Evolutionary conservation across 2,797 vertebrate species (phyloP), one percentile per base, ranked within the genome.

Genomic region (Erpetoichthys calabaricus): DNA sequence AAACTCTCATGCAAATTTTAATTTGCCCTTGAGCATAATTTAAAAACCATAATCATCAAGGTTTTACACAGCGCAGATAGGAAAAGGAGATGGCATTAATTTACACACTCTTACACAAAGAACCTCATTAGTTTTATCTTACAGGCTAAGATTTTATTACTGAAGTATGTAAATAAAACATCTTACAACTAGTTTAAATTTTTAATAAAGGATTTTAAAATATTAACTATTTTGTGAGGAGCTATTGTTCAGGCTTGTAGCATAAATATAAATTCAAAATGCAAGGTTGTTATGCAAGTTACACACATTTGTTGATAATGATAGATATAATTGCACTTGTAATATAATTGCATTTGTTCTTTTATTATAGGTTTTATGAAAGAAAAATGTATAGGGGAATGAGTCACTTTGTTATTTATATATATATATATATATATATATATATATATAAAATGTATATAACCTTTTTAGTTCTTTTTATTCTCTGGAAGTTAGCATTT

Each of bases 1-100:
- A 42, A 57, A 86, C 83, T 88, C 88, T 90, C 89, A 96, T 96
- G 91, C 90, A 95, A 96, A 98, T 95, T 93, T 85, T 84, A 90
- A 88, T 95, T 96, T 97, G 93, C 95, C 95, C 93, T 97, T 96
- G 93, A 98, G 94, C 92, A 94, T 97, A 95, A 97, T 97, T 97
- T 94, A 92, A 91, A 94, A 85, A 90, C 89, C 87, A 92, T 97
- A 98, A 98, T 98, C 92, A 96, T 92, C 91, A 80, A 87, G 84
- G 83, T 84, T 88, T 86, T 86, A 84, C 75, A n/a, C 79, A 80
- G 79, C 74, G 76, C 70, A 83, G 86, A 87, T 80, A 86, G 84
- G 80, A 76, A 73, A 85, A 76, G 73, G 82, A 88, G 85, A 88
- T 80, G 82, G 87, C 87, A 89, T 91, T 91, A 90, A 93, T 93